Base-by-base conservation (phyloP, 2,797 vertebrate genomes). In the Allobates femoralis region DNA sequence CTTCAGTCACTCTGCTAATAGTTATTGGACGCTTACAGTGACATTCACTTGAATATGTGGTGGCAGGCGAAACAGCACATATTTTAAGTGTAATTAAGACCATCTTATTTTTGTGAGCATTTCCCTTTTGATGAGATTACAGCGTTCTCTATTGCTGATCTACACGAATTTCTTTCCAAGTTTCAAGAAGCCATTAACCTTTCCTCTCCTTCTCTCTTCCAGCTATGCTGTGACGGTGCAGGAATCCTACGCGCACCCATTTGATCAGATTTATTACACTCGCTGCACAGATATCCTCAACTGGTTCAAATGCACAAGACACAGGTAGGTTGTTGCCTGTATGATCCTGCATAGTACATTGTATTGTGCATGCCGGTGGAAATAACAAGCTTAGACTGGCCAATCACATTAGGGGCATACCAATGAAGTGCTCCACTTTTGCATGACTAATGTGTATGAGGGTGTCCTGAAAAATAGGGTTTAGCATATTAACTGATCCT, bases 271-370 rank as follows among this genome's bases (percentile, higher is more conserved):
- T 93, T 99, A 99, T 91, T 99, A 99, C 87, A 99, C 98, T 23
- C 96, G 98, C 90, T 99, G 98, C 91, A 98, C 98, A 0, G 98
- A 99, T 92, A 99, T 99, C 90, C 97, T 99, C 85, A 99, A 99
- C 95, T 99, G 98, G 98, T 99, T 99, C 94, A 99, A 99, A 92
- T 99, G 98, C 91, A 99, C 98, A 67, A 94, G 97, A 85, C 98
- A 99, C 92, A 96, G 98, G 98, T 99, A 91, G 89, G 94, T 89
- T 46, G 58, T 62, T 41, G 41, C 21, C 7, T n/a, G 15, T 21
- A 8, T 8, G 19, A 6, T 14, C 30, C 28, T 69, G n/a, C 30
- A 50, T 18, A 5, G 18, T 28, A 15, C 18, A 51, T 53, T 60
- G 10, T 62, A 46, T 51, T 12, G 21, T 83, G 16, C 12, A 83